phyloP scores from a whole-genome alignment of 2,888 invertebrate species.

The Conops quadrifasciatus region DNA sequence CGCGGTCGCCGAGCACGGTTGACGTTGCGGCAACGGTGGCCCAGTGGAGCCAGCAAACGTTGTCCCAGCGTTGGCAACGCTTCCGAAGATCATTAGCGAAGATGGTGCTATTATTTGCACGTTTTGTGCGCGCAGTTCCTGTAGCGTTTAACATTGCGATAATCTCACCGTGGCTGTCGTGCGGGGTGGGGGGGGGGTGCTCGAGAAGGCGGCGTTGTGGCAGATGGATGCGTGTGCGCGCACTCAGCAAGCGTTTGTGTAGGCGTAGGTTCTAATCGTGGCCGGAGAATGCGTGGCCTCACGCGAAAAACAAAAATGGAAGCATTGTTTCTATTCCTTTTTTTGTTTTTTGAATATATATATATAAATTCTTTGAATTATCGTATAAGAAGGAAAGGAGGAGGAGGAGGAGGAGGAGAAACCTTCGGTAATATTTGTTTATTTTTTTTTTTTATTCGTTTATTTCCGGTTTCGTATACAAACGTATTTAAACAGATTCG shows the following conservation, averaged over 20 bases:
- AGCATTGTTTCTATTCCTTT: neutral
- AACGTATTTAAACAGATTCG: too few relatives aligned
- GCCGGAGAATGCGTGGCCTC: too few relatives aligned
- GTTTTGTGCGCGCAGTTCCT: constrained; percentile 58
- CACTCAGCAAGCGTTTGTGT: constrained; percentile 7
- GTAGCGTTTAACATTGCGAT: constrained; percentile 40
- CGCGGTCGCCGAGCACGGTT: constrained; percentile 19
- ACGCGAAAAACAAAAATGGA: neutral
- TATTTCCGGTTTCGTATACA: too few relatives aligned
- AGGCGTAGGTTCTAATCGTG: constrained; percentile 1
- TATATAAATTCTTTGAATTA: too few relatives aligned
- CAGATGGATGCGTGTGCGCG: constrained; percentile 14
- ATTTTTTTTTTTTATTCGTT: too few relatives aligned
- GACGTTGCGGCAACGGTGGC: neutral
- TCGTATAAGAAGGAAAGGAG: too few relatives aligned
- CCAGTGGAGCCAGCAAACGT: constrained; percentile 1
- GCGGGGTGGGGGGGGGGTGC: neutral
- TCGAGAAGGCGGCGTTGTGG: constrained; percentile 9
- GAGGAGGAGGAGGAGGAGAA: too few relatives aligned
- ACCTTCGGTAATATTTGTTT: too few relatives aligned
- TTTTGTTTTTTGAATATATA: neutral
- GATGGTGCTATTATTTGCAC: constrained; percentile 64
- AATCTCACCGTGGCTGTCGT: constrained; percentile 18
- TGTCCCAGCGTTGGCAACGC: constrained; percentile 18
- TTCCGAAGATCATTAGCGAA: constrained; percentile 57